Evolutionary conservation across 2,797 vertebrate genomes (phyloP).

Genomic region (Arnoldichthys spilopterus): DNA sequence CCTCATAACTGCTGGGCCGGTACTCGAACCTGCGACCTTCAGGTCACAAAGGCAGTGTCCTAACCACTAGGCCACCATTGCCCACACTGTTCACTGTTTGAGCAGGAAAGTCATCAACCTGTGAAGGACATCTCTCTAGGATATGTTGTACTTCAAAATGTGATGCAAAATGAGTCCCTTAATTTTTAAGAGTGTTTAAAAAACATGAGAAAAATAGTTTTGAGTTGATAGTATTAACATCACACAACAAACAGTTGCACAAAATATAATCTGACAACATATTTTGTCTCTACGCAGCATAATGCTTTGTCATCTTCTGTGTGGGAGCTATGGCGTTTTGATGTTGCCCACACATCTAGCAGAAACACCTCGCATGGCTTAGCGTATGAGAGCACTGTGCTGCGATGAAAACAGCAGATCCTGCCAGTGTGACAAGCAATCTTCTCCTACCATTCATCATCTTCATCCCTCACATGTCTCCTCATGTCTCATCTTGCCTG

Average conservation of each 20-base stretch:
- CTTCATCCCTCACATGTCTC: constrained; percentile 42
- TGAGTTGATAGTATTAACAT: constrained; percentile 14
- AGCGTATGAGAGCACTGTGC: constrained; percentile 36
- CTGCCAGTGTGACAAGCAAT: constrained; percentile 53
- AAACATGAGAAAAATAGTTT: neutral
- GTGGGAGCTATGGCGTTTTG: constrained; percentile 46
- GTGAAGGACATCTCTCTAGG: too few species aligned
- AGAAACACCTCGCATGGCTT: constrained; percentile 55
- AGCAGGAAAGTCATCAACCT: too few species aligned
- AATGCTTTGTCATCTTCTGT: constrained; percentile 43
- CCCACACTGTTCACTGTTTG: too few species aligned
- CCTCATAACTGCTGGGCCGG: too few species aligned
- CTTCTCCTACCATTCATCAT: constrained; percentile 43
- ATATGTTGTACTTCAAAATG: too few species aligned
- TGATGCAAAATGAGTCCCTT: neutral
- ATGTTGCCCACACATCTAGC: constrained; percentile 49
- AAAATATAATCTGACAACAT: constrained; percentile 32
- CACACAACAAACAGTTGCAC: constrained; percentile 1
- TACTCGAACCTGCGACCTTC: too few species aligned
- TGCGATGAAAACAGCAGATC: constrained; percentile 46
- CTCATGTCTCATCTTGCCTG: constrained; percentile 38
- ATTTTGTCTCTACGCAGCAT: constrained; percentile 30
- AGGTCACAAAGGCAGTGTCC: too few species aligned
- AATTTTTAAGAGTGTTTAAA: neutral
- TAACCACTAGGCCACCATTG: too few species aligned